These are phyloP conservation scores for Antedon bifida DNA, from an alignment of 35 echinoderm and acorn worm genomes.

Conservation along the genomic window DNA sequence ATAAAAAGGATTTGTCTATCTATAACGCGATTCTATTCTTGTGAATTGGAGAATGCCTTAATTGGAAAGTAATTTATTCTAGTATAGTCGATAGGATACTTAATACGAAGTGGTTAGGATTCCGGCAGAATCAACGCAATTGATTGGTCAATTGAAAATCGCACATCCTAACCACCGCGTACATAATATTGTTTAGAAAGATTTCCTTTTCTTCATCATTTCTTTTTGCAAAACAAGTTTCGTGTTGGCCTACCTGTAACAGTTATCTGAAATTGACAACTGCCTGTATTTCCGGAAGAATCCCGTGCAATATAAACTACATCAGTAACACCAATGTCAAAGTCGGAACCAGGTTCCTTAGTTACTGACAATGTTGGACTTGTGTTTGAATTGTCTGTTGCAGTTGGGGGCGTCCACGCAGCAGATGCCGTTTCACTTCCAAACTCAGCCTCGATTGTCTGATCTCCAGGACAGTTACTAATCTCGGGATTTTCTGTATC, in stretches of 20 bases:
- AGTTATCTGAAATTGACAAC: not conserved
- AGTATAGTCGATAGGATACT: too few species aligned
- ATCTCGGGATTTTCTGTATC: not conserved
- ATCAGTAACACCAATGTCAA: not conserved
- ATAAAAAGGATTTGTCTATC: too few species aligned
- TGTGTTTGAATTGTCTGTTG: not conserved
- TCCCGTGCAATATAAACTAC: not conserved
- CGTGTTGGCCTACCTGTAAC: not conserved
- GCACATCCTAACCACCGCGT: too few species aligned
- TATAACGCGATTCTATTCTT: too few species aligned
- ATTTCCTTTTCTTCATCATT: too few species aligned
- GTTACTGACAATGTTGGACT: not conserved
- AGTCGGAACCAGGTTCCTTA: not conserved
- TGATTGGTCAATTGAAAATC: too few species aligned
- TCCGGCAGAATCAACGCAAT: too few species aligned
- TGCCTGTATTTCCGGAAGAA: not conserved
- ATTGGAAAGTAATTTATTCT: too few species aligned
- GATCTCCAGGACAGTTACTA: not conserved
- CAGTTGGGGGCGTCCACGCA: not conserved
- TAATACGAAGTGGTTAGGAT: too few species aligned
- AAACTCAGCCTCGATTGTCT: not conserved
- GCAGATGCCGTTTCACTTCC: not conserved
- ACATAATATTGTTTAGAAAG: too few species aligned
- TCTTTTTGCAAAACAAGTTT: too few species aligned
- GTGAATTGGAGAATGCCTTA: too few species aligned